Evolutionary conservation across 2,888 invertebrate species (phyloP), one percentile per base, ranked within the genome.

Genomic region (Plebejus argus): DNA sequence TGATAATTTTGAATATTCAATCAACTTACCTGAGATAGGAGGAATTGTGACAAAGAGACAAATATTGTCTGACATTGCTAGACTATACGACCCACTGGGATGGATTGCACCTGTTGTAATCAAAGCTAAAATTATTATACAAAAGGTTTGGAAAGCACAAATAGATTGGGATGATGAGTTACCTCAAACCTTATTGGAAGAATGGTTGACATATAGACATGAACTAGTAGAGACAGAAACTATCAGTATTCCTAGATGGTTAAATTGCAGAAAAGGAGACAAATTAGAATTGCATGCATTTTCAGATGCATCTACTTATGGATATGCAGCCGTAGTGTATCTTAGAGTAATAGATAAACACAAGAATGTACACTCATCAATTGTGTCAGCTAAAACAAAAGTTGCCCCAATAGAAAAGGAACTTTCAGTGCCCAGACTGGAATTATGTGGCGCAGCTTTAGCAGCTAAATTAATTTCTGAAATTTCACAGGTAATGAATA

Each of bases 21-120:
- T 81, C 0, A 70, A 80, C 3, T 58, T 83, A 72, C 79, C 81
- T 8, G 80, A 77, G 28, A 1, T 28, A 0, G 78, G 77, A 5
- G 49, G 77, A 10, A 39, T 35, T 0, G 61, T 81, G 3, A 83
- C 83, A 2, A 84, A 84, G 70, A 76, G 84, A 33, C 66, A 78
- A 18, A 79, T 84, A 0, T 53, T 83, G 1, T 82, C 83, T 0
- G 82, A 82, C 33, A 81, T 84, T 12, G 82, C 83, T 0, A 80
- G 79, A 76, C 33, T 84, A 3, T 84, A 83, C 35, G 84, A 85
- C 71, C 83, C 83, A 0, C 70, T 85, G 3, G 83, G 83, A 2
- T 84, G 83, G 83, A 80, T 83, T 12, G 82, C 84, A 8, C 78
- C 81, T 15, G 79, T 81, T 6, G 78, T 82, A 33, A 72, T 82